Percentiles rank a stretch among this genome's conserved stretches.
Conservation (phyloP, 2,888 invertebrate species). For the Hirtodrosophila alboralis region DNA sequence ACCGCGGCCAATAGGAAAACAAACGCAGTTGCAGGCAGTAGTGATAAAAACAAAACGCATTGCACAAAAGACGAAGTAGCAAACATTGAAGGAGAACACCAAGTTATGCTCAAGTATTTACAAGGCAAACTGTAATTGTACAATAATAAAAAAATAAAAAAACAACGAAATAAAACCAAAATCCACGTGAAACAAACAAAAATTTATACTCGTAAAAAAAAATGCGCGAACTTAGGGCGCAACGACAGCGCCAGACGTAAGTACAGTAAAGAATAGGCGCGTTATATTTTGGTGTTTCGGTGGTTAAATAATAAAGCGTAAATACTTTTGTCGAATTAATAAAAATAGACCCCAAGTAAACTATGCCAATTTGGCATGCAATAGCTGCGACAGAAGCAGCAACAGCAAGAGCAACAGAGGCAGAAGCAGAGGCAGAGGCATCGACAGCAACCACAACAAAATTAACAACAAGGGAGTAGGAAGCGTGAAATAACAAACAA, state of each 20-base stretch:
- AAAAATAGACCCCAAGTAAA: slow-evolving; percentile 9
- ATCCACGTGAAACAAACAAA: slow-evolving; percentile 19
- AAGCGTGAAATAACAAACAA: slow-evolving; percentile 31
- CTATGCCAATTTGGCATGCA: slow-evolving; percentile 25
- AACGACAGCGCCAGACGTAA: slow-evolving; percentile 44
- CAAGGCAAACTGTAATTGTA: slow-evolving; percentile 51
- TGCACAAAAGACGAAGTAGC: not conserved
- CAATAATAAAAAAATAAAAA: slow-evolving; percentile 9
- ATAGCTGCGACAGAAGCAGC: slow-evolving; percentile 4
- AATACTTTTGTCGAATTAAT: slow-evolving; percentile 8
- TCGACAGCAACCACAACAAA: slow-evolving; percentile 11
- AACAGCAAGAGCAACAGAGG: not conserved
- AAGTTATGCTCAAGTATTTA: slow-evolving; percentile 48
- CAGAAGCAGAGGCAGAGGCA: no score
- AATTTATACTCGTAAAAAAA: slow-evolving; percentile 26
- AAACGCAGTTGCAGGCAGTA: slow-evolving; percentile 36
- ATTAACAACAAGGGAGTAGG: slow-evolving; percentile 14
- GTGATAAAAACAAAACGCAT: slow-evolving; percentile 17
- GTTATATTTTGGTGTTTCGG: slow-evolving; percentile 10
- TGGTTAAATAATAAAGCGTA: slow-evolving; percentile 19
- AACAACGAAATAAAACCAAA: not conserved
- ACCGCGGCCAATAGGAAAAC: slow-evolving; percentile 47
- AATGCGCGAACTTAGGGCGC: slow-evolving; percentile 54
- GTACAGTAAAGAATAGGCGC: slow-evolving; percentile 29
- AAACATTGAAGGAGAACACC: no score